Evolutionary conservation across 2,797 vertebrate species (phyloP), one percentile per base, ranked within the genome.

Genomic region (Malurus leucopterus): DNA sequence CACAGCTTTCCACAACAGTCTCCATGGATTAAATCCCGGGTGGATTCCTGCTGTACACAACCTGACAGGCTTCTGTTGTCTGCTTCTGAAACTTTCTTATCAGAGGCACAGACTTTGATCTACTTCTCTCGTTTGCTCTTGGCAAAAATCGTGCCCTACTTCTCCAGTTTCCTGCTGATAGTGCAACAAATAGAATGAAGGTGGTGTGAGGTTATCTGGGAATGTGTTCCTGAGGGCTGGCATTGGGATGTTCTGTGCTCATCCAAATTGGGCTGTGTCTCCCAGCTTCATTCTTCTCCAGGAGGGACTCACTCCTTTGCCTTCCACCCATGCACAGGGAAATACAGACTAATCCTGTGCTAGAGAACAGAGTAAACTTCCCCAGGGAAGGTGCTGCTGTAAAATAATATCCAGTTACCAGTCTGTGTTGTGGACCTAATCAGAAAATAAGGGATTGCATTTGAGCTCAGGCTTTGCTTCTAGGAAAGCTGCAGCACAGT

Each of bases 61-160:
- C 46, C 76, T 89, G 87, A 76, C 57, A 92, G 74, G 40, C 73
- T 92, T 69, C 76, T 92, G 57, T 76, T 92, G n/a, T 86, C 77
- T 91, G 36, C 76, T 75, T 34, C 70, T 92, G 77, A 88, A 93
- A 92, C 83, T 91, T 76, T 46, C 41, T 90, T 95, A 94, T 78
- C 91, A 55, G 19, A 92, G 68, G 80, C 87, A 76, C 63, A 86
- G 68, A 18, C 90, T 95, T 93, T 93, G 92, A 94, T 95, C 84
- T 84, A 10, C 86, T 94, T 82, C 30, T 89, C 46, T 61, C 50
- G 50, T 90, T 90, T 90, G 88, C 88, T 94, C 88, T 77, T 91
- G 93, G 92, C 92, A 88, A 69, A 94, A 89, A 90, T 78, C 29
- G 84, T 94, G 93, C 73, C 90, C 91, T 91, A 84, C n/a, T 93